These are phyloP conservation scores for Drosophila athabasca DNA, from an alignment of 1,140 invertebrate genomes.

Conservation along the genomic window DNA sequence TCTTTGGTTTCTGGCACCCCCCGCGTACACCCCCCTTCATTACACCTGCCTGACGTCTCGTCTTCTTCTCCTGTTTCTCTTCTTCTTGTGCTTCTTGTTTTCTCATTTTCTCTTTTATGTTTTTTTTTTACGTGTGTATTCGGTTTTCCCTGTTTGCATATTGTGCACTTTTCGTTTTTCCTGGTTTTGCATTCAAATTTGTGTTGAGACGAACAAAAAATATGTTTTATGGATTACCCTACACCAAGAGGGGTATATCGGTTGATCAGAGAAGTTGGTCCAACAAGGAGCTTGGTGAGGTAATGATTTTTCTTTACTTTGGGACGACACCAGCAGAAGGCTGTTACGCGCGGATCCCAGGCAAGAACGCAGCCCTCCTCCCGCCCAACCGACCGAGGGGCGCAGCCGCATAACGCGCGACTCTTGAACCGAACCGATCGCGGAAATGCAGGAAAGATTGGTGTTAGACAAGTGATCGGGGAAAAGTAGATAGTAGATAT, in stretches of 20 bases:
- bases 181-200: conserved; percentile 63
- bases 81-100: conserved; percentile 21
- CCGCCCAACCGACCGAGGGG: too few species aligned
- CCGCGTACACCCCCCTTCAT: not conserved
- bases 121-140: conserved; percentile 49
- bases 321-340: too few species aligned
- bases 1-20: conserved; percentile 27
- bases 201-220: conserved; percentile 16
- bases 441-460: too few species aligned
- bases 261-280: conserved; percentile 9
- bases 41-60: conserved; percentile 23
- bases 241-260: not conserved
- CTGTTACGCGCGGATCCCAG: too few species aligned
- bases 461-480: too few species aligned
- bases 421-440: too few species aligned
- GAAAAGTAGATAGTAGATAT: too few species aligned
- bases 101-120: conserved; percentile 40
- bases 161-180: conserved; percentile 71
- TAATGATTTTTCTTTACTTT: too few species aligned
- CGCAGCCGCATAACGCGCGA: too few species aligned
- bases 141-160: conserved; percentile 61
- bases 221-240: conserved; percentile 26
- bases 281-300: too few species aligned
- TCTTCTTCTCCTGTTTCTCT: not conserved
- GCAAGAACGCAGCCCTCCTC: too few species aligned